These are phyloP conservation scores for Bombus waltoni DNA, from an alignment of 1,140 invertebrate genomes.

Conservation along the genomic window DNA sequence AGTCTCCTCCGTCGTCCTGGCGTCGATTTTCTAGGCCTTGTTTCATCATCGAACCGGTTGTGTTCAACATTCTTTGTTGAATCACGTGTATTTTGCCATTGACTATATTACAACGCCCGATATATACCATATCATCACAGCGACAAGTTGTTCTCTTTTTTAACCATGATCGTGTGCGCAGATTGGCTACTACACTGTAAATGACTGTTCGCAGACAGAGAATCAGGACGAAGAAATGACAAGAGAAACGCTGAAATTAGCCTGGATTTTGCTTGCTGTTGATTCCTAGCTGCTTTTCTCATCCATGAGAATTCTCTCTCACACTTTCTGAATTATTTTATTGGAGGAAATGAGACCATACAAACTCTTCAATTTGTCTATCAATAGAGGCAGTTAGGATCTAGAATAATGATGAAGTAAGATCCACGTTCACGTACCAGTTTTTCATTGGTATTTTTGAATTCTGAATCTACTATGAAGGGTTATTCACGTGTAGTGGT, in stretches of 20 bases:
- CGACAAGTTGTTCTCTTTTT: slow-evolving; percentile 19
- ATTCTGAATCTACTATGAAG: background rate
- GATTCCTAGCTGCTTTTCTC: background rate
- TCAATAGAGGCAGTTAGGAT: too few species aligned
- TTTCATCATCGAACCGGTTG: background rate
- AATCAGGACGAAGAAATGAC: background rate
- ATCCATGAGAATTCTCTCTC: background rate
- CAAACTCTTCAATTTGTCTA: background rate
- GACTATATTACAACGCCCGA: background rate
- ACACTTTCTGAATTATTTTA: background rate
- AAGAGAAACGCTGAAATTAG: background rate
- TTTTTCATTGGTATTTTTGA: background rate
- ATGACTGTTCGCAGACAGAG: background rate
- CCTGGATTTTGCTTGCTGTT: background rate
- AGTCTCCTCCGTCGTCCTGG: background rate
- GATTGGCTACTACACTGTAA: background rate
- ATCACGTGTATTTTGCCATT: background rate
- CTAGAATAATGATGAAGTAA: background rate
- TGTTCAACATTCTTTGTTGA: background rate
- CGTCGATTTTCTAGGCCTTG: background rate
- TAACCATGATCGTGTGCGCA: background rate
- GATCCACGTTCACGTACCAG: background rate
- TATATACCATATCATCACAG: background rate
- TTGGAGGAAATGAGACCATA: too few species aligned
- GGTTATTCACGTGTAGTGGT: too few species aligned